phyloP scores from a whole-genome alignment of 1,140 invertebrate species.

The Pomphorhynchus laevis region DNA sequence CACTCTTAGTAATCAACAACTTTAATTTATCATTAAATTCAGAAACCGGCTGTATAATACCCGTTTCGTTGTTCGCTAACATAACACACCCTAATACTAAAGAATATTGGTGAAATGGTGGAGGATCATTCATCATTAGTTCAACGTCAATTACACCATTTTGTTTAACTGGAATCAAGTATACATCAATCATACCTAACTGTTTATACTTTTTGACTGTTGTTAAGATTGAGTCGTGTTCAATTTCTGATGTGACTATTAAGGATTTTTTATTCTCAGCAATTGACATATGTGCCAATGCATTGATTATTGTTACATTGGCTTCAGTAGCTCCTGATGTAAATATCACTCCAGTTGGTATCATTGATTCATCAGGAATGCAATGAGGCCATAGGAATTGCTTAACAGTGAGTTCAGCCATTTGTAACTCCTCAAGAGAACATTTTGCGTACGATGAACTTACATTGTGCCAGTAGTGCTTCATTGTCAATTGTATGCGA shows the following conservation, averaged over 20 bases:
- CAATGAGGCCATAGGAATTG: too few relatives aligned
- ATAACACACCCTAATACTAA: conserved; percentile 92
- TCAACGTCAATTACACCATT: conserved; percentile 53
- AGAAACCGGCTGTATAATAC: conserved; percentile 53
- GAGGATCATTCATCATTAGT: conserved; percentile 14
- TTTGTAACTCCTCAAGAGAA: too few relatives aligned
- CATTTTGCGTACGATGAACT: too few relatives aligned
- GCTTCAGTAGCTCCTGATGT: conserved; percentile 95
- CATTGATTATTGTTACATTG: conserved; percentile 89
- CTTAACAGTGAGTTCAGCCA: too few relatives aligned
- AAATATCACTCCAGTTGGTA: conserved; percentile 85
- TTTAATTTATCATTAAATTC: conserved; percentile 59
- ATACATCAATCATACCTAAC: conserved; percentile 88
- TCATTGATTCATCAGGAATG: too few relatives aligned
- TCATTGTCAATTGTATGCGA: too few relatives aligned
- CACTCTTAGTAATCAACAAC: too few relatives aligned
- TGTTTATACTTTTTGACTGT: background rate
- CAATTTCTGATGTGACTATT: conserved; percentile 86
- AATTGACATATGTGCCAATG: conserved; percentile 57
- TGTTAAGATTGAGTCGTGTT: conserved; percentile 17
- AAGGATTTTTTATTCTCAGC: conserved; percentile 49
- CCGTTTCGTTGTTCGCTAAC: conserved; percentile 95
- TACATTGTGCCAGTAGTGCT: too few relatives aligned
- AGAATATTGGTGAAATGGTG: too few relatives aligned
- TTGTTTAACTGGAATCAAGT: conserved; percentile 56